Evolutionary conservation across 2,113 vertebrate species (phyloP), one percentile per base, ranked within the genome.

Genomic region (Heterochromis multidens): DNA sequence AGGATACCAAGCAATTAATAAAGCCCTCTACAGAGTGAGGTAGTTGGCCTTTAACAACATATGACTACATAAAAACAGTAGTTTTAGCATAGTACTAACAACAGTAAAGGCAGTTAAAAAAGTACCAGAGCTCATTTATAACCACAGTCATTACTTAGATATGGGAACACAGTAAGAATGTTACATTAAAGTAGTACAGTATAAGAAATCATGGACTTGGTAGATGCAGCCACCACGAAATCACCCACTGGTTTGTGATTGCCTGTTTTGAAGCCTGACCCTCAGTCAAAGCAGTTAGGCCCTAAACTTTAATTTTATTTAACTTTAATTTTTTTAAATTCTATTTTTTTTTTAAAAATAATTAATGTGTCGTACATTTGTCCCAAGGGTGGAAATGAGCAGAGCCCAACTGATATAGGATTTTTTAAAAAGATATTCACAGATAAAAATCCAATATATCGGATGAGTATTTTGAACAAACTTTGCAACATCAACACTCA

Each of bases 71-170:
- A 74, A 54, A 54, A 56, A 61, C 3, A 54, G 31, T 56, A 37
- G 79, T 63, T 54, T 65, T 6, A 65, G 13, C 29, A 31, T 31
- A 74, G 52, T 74, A 52, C 27, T 52, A 52, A 74, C 6, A 21
- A 54, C 25, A 31, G 17, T 31, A 14, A 29, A 31, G 43, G 67
- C 17, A 52, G 25, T 74, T 12, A 12, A 52, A 52, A 52, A 13
- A 0, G 1, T 29, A 74, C 14, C 10, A 31, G 17, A 31, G 7
- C 70, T 54, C 31, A 11, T 3, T 52, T 31, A 49, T 29, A 72
- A 72, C 43, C 67, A n/a, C 0, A 74, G 67, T 19, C 6, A 54
- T 74, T 43, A 29, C 46, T 72, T 17, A 29, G 67, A 72, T 17
- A 72, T 52, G 17, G 43, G 1, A 40, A 65, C 33, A 6, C 52